Conservation (phyloP, 2,888 invertebrate genomes). For the Cyrtodaria siliqua region DNA sequence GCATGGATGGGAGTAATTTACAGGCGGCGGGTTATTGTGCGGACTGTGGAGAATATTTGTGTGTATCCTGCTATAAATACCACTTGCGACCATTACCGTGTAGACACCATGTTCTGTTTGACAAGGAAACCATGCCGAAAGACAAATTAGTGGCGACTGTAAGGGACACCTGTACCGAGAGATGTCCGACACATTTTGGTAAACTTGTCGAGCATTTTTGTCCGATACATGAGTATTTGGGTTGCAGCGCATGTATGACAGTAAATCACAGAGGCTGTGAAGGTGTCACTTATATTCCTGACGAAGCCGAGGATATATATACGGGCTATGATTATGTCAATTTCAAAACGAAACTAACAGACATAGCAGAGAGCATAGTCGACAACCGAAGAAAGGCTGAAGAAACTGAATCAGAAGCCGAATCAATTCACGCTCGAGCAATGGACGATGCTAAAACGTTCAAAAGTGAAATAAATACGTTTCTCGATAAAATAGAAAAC, state of each 20-base stretch:
- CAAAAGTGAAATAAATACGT: too few species aligned
- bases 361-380: too few species aligned
- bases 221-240: conserved; percentile 8
- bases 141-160: neutral
- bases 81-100: conserved; percentile 4
- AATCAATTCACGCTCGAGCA: too few species aligned
- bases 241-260: conserved; percentile 17
- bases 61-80: neutral
- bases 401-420: too few species aligned
- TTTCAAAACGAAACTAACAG: too few species aligned
- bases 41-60: conserved; percentile 9
- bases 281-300: conserved; percentile 16
- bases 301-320: neutral
- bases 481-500: too few species aligned
- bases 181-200: conserved; percentile 10
- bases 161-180: neutral
- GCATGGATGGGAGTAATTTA: neutral
- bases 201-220: conserved; percentile 11
- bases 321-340: too few species aligned
- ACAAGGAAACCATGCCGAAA: neutral
- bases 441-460: too few species aligned
- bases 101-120: conserved; percentile 1
- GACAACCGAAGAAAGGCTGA: too few species aligned
- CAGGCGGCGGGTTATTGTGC: conserved; percentile 7
- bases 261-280: conserved; percentile 8